Base-by-base conservation (phyloP, 2,113 vertebrate species). In the Chamaetylas fuelleborni region DNA sequence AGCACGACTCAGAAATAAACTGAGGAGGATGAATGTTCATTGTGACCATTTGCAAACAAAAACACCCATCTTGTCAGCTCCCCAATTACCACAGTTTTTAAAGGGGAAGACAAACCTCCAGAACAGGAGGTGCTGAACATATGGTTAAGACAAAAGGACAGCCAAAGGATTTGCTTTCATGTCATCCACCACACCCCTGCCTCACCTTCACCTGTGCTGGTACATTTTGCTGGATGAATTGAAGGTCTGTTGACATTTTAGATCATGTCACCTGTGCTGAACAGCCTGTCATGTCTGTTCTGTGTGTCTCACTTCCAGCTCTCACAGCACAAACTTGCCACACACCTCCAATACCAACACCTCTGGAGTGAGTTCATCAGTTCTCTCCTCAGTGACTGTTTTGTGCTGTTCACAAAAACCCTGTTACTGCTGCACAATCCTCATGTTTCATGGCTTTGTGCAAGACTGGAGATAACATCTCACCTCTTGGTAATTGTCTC, bases 1-100 rank as follows among this genome's bases (percentile, higher is more conserved):
- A 91, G 69, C 77, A 86, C 54, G 4, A 86, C 78, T 90, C 84
- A 38, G 86, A 94, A 88, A 90, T 77, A 94, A 91, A 93, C 71
- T 23, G 45, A 88, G 62, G 57, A 93, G 66, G 86, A 90, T 19
- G 50, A 66, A 81, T 18, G 58, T 80, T 73, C 87, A 64, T 11
- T 85, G 78, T 76, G 85, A 91, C 58, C 84, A 79, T 54, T 73
- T 57, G 38, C 70, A 85, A 93, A 74, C 56, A 74, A 71, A 20
- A 89, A 34, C 70, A 73, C 57, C 42, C 70, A 82, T 66, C 56
- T 72, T 20, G 36, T 70, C 74, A 94, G 73, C 61, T 65, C 70
- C 73, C 31, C 66, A 82, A 4, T 25, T 61, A 73, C 26, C 50
- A 61, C 18, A 2, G 23, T 17, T 81, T 92, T 58, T 74, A 60